phyloP scores from a whole-genome alignment of 2,888 invertebrate species.

The Caenorhabditis sp. region DNA sequence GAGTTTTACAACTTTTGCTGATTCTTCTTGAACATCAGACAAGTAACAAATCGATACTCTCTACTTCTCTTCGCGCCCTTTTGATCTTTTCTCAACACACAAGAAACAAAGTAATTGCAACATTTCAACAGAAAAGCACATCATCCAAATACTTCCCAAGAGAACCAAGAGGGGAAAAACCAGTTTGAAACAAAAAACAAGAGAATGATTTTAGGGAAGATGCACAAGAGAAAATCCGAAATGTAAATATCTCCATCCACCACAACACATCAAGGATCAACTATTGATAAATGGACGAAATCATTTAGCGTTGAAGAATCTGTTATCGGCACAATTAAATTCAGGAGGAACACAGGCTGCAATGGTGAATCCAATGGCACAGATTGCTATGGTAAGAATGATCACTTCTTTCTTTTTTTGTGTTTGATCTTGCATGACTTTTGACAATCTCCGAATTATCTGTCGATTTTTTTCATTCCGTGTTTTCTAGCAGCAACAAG shows the following conservation, averaged over 20 bases:
- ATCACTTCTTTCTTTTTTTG: no score
- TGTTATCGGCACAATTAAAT: constrained; percentile 52
- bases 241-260: constrained; percentile 99
- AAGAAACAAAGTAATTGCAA: no score
- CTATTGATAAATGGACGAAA: constrained; percentile 98
- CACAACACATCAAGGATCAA: constrained; percentile 99
- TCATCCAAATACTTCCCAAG: no score
- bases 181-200: background rate
- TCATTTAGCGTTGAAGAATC: constrained; percentile 91
- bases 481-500: constrained; percentile 52
- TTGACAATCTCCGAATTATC: background rate
- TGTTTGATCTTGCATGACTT: no score
- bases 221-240: constrained; percentile 99
- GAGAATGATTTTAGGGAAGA: constrained; percentile 83
- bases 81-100: no score
- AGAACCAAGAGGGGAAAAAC: background rate
- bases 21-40: no score
- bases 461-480: no score
- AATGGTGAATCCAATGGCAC: constrained; percentile 40
- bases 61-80: no score
- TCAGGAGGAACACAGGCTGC: constrained; percentile 22
- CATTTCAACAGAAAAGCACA: no score
- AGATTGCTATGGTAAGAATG: constrained; percentile 25
- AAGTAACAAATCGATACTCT: no score
- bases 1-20: background rate